phyloP scores from a whole-genome alignment of 2,113 vertebrate genomes.

The Tragelaphus imberbis region DNA sequence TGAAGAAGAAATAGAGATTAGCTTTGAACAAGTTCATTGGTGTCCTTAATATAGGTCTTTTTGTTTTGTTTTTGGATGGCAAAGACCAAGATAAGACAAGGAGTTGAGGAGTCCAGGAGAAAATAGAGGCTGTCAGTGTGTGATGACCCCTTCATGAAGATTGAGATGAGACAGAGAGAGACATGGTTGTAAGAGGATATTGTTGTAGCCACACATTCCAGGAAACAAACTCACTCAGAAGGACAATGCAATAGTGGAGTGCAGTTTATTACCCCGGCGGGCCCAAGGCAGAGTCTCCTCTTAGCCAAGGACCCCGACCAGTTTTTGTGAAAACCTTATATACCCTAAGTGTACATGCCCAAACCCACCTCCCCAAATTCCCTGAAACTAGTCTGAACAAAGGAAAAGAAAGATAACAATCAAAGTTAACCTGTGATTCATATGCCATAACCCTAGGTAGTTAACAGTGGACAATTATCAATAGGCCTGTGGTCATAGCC shows the following conservation, averaged over 20 bases:
- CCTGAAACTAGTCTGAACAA: background rate
- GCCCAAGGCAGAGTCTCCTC: background rate
- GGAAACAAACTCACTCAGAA: background rate
- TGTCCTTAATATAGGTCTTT: background rate
- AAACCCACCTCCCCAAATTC: background rate
- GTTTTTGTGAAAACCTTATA: background rate
- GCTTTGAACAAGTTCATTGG: background rate
- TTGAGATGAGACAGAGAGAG: background rate
- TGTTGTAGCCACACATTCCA: background rate
- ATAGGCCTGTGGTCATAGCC: background rate
- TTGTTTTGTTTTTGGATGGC: background rate
- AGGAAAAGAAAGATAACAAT: background rate
- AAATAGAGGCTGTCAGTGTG: background rate
- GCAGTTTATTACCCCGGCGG: background rate
- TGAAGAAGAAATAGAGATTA: background rate
- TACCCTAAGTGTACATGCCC: background rate
- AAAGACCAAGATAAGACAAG: background rate
- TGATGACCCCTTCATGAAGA: background rate
- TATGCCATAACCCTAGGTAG: background rate
- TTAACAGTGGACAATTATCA: background rate
- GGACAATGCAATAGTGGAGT: background rate
- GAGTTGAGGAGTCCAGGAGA: background rate
- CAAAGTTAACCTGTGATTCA: background rate
- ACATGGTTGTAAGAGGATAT: background rate
- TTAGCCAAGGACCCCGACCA: background rate